A percentile compares a stretch with the other conserved stretches of the same genome.
These are phyloP conservation scores for Macaria notata DNA, from an alignment of 2,888 invertebrate species.

Conservation along the genomic window DNA sequence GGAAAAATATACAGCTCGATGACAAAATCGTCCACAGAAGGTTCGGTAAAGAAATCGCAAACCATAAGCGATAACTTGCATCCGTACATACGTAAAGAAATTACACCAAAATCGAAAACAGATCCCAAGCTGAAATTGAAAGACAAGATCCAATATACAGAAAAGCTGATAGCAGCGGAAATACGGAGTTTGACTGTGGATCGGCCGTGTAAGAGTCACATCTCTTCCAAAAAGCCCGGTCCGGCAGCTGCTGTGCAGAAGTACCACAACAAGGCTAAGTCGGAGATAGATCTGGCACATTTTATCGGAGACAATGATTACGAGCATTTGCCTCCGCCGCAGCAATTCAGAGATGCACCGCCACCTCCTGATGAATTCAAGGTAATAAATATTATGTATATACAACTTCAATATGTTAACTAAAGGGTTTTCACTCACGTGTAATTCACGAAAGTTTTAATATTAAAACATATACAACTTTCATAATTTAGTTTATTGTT, in stretches of 20 bases:
- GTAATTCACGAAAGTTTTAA: too few species aligned
- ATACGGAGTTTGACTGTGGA: slow-evolving; percentile 71
- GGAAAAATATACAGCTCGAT: slow-evolving; percentile 61
- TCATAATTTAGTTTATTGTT: too few species aligned
- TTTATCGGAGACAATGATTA: slow-evolving; percentile 83
- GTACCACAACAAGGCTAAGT: slow-evolving; percentile 79
- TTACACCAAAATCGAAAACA: slow-evolving; percentile 47
- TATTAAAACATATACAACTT: too few species aligned
- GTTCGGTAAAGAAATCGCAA: slow-evolving; percentile 73
- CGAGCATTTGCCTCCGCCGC: slow-evolving; percentile 91
- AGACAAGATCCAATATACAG: slow-evolving; percentile 76
- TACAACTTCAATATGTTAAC: too few species aligned
- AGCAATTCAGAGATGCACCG: slow-evolving; percentile 91
- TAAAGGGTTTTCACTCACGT: too few species aligned
- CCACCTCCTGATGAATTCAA: slow-evolving; percentile 89
- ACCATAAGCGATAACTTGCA: slow-evolving; percentile 74
- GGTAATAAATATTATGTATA: too few species aligned
- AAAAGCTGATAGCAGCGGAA: slow-evolving; percentile 76
- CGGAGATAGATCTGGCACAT: slow-evolving; percentile 82
- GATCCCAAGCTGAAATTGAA: slow-evolving; percentile 62
- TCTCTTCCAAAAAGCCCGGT: slow-evolving; percentile 45
- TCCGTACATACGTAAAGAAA: slow-evolving; percentile 79
- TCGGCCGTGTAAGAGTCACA: slow-evolving; percentile 62
- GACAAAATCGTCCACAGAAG: slow-evolving; percentile 56
- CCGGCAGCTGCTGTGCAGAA: slow-evolving; percentile 56